Conservation (phyloP, 1,140 invertebrate species). For the Brachionus paranguensis region DNA sequence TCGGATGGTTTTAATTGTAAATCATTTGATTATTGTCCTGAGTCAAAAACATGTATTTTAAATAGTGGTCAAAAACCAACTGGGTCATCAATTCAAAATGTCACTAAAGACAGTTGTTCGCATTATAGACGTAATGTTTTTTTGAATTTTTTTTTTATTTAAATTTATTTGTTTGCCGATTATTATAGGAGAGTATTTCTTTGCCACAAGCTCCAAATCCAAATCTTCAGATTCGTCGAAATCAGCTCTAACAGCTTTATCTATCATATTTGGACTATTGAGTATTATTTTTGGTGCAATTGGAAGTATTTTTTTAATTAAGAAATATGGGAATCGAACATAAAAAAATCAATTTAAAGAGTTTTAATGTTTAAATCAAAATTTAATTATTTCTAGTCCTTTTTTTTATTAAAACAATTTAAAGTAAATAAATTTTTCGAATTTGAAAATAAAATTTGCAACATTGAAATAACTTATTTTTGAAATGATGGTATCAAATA, state of each 20-base stretch:
- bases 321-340: not conserved
- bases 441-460: too few species aligned
- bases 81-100: not conserved
- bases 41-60: constrained; percentile 15
- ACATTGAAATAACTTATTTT: not conserved
- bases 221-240: not conserved
- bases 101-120: not conserved
- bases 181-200: constrained; percentile 18
- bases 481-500: not conserved
- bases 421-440: too few species aligned
- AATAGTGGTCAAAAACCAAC: constrained; percentile 11
- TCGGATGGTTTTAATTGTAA: constrained; percentile 18
- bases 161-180: not conserved
- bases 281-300: not conserved
- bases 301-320: not conserved
- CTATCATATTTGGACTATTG: constrained; percentile 14
- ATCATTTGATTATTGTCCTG: constrained; percentile 33
- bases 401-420: too few species aligned
- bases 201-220: not conserved
- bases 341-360: not conserved
- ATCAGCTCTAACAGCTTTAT: not conserved
- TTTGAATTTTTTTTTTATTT: not conserved
- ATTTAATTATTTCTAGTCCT: too few species aligned
- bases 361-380: too few species aligned
- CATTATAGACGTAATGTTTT: constrained; percentile 20